These are phyloP conservation scores for Ashinkailepas kermadecensis DNA, from an alignment of 2,888 invertebrate genomes.

Conservation along the genomic window DNA sequence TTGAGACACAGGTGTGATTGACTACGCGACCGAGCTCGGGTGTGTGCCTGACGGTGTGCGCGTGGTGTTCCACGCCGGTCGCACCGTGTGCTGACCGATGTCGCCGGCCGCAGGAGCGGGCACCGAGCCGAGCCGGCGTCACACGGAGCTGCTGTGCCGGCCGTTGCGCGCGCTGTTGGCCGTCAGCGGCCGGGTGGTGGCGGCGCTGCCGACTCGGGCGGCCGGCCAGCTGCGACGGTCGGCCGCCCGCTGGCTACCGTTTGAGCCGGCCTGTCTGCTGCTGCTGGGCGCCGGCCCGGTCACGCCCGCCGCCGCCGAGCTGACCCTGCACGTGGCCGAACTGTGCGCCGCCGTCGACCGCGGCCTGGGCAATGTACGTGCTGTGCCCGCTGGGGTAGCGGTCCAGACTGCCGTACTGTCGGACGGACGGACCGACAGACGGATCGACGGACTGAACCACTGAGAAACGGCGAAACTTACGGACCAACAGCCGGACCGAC, in stretches of 20 bases:
- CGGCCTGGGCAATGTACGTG: not conserved
- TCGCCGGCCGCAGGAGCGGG: not conserved
- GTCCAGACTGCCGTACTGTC: no score
- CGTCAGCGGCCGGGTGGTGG: not conserved
- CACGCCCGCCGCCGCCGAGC: no score
- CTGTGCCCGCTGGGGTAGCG: not conserved
- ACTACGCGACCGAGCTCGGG: no score
- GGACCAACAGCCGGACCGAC: no score
- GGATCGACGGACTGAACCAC: no score
- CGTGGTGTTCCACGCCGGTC: not conserved
- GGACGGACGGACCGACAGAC: no score
- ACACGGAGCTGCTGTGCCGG: not conserved
- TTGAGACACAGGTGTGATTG: no score
- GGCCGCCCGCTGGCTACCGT: not conserved
- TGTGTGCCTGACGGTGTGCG: not conserved
- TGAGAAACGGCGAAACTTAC: no score
- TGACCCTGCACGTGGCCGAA: not conserved
- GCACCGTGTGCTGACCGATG: not conserved
- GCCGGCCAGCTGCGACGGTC: not conserved
- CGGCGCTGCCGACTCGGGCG: not conserved
- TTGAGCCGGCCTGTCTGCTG: not conserved
- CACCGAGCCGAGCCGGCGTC: not conserved
- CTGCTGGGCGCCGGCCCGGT: not conserved
- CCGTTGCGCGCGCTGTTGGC: not conserved
- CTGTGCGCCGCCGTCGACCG: conserved; percentile 12